Evolutionary conservation across 2,113 vertebrate genomes (phyloP).

Genomic region (Opisthocomus hoazin): DNA sequence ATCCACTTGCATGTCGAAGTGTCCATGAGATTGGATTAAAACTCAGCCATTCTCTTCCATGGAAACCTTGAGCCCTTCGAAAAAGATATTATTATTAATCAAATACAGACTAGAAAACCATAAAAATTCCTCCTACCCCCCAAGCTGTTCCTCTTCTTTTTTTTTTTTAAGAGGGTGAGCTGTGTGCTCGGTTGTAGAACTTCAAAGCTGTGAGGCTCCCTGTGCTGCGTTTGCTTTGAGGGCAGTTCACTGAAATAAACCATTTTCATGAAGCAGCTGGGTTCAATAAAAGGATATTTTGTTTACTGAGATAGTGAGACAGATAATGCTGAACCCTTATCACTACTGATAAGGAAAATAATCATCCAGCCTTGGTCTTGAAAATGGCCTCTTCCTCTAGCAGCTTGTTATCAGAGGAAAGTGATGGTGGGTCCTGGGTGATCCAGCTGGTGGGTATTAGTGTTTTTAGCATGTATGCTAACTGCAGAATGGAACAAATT

Average conservation of each 20-base stretch:
- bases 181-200: background rate
- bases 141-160: background rate
- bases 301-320: background rate
- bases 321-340: background rate
- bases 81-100: background rate
- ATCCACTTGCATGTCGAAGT: accelerated
- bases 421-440: accelerated
- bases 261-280: background rate
- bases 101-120: background rate
- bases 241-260: background rate
- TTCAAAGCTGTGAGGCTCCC: background rate
- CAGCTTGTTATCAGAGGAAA: background rate
- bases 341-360: background rate
- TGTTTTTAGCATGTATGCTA: background rate
- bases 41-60: background rate
- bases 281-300: background rate
- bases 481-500: background rate
- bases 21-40: background rate
- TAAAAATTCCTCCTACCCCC: background rate
- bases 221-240: background rate
- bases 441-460: background rate
- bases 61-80: background rate
- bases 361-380: background rate
- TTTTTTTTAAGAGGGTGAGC: background rate
- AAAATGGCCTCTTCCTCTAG: background rate